Percentiles rank a stretch among this genome's conserved stretches.
Evolutionary conservation across 2,797 vertebrate genomes (phyloP).

Genomic region (Myotis daubentonii): DNA sequence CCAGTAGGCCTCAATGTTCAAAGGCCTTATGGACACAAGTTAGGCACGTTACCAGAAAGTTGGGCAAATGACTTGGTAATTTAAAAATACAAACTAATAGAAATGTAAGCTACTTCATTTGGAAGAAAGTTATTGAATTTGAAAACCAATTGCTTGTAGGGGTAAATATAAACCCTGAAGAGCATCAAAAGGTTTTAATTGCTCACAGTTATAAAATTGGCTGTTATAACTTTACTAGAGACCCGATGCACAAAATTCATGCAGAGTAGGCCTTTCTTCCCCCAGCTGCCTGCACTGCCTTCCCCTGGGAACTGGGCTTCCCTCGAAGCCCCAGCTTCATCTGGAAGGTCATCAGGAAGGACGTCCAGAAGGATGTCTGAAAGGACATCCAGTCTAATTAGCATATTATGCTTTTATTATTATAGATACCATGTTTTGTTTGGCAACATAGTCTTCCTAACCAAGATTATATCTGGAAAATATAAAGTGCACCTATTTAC

Average conservation of each 20-base stretch:
- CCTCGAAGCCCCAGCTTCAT: too few relatives aligned
- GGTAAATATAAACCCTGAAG: constrained; percentile 30
- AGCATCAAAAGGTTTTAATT: not conserved
- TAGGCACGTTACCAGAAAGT: not conserved
- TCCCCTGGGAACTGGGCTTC: too few relatives aligned
- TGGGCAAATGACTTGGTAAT: constrained; percentile 1
- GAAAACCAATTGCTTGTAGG: not conserved
- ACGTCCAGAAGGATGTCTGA: too few relatives aligned
- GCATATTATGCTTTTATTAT: too few relatives aligned
- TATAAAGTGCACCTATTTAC: not conserved
- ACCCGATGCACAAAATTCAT: too few relatives aligned
- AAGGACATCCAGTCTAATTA: too few relatives aligned
- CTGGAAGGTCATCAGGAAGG: too few relatives aligned
- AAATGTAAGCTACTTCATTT: not conserved
- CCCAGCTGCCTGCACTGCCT: too few relatives aligned
- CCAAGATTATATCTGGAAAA: constrained; percentile 27
- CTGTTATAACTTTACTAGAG: not conserved
- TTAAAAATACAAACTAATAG: constrained; percentile 26
- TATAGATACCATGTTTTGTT: not conserved
- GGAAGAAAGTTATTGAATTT: constrained; percentile 36
- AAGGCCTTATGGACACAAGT: not conserved
- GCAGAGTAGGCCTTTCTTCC: too few relatives aligned
- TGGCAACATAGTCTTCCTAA: constrained; percentile 3
- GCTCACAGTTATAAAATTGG: not conserved
- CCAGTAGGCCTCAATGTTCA: not conserved